Base-by-base conservation (phyloP, 2,797 vertebrate species). In the Karalla daura region DNA sequence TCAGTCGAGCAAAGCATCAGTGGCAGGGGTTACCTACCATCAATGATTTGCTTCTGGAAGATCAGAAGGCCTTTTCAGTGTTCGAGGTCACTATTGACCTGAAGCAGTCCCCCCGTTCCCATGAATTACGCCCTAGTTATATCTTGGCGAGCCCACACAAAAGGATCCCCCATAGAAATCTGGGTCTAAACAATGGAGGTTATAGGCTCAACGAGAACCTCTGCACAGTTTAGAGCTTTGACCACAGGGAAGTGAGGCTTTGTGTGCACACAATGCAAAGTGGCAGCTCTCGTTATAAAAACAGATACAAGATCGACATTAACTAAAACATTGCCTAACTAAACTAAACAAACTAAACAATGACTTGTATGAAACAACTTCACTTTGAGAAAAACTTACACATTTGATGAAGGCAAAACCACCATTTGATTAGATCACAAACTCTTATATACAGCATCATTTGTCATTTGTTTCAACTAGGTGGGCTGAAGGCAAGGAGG, bases 41-140 rank as follows among this genome's bases (percentile, higher is more conserved):
- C 84, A 93, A 87, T 76, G 83, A 93, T 89, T 91, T 91, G 68
- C 77, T 88, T 93, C 90, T 65, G 90, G 90, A 90, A 92, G 91
- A 94, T 92, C 93, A 94, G 80, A 90, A 89, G 52, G 65, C 70
- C 85, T 89, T 88, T 92, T 84, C 81, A 90, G 81, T 64, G 74
- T 82, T 91, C 81, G 82, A 78, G 49, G 86, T 86, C 79, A 75
- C 64, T 73, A 70, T 69, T 87, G 84, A 86, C 77, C 77, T 41
- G 62, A 63, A 67, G 76, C 59, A 72, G 67, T n/a, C 46, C 63
- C 63, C 68, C 72, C 59, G 68, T 84, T 83, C 77, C 75, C 72
- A 78, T 83, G 75, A 81, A 85, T 80, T 77, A 86, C 40, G 37
- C 49, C 76, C 68, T 55, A 79, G 78, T 85, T 78, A 76, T 84